A percentile compares a stretch with the other conserved stretches of the same genome.
These are phyloP conservation scores for Sericinus montela DNA, from an alignment of 2,888 invertebrate species.

Conservation along the genomic window DNA sequence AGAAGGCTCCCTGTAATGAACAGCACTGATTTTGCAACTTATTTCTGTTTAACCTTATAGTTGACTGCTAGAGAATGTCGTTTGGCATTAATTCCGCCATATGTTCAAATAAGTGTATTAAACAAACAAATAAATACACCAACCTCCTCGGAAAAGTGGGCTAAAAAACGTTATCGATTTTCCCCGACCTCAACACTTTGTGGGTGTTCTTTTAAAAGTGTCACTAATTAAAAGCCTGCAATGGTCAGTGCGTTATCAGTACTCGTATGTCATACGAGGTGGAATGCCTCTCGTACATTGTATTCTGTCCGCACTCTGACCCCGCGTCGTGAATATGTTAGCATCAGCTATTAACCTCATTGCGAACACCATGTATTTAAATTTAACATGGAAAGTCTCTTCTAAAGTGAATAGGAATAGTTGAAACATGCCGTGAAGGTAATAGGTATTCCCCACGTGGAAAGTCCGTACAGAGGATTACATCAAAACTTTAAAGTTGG, in stretches of 20 bases:
- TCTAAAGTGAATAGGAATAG: neutral
- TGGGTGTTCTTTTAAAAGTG: neutral
- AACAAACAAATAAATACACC: no score
- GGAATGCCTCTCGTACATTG: slow-evolving; percentile 13
- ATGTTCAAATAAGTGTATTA: no score
- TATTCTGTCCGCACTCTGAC: slow-evolving; percentile 23
- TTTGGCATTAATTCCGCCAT: no score
- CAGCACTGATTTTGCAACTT: no score
- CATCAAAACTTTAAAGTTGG: no score
- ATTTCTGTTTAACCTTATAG: no score
- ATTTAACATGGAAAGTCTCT: neutral
- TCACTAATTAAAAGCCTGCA: slow-evolving; percentile 1
- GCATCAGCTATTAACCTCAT: slow-evolving; percentile 16
- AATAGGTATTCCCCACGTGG: no score
- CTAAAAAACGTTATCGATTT: neutral
- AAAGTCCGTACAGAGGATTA: no score
- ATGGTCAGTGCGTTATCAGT: neutral
- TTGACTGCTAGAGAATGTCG: no score
- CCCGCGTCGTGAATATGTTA: slow-evolving; percentile 22
- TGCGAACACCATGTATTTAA: neutral
- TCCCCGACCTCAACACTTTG: neutral
- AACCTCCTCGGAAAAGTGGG: no score
- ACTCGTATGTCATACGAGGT: slow-evolving; percentile 1
- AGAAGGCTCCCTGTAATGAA: no score
- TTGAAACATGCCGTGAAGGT: no score